A percentile compares a stretch with the other conserved stretches of the same genome.
Conservation (phyloP, 2,113 vertebrate genomes). For the Xiphias gladius region DNA sequence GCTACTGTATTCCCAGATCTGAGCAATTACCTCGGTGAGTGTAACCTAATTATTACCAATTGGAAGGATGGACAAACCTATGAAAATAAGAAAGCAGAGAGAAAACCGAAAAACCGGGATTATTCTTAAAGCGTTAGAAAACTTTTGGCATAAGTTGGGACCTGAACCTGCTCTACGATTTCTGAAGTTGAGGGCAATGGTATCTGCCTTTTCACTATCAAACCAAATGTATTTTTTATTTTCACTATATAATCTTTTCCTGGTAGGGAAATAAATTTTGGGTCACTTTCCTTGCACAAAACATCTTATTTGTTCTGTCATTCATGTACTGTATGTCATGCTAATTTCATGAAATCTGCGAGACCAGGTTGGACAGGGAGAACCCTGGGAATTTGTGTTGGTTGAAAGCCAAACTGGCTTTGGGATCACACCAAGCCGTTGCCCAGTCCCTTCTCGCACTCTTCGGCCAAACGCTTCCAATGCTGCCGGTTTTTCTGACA, state of each 20-base stretch:
- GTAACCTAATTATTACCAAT: neutral
- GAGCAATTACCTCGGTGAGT: neutral
- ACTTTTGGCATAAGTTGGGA: neutral
- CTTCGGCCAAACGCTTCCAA: slow-evolving; percentile 93
- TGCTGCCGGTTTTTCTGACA: slow-evolving; percentile 93
- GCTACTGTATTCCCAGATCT: neutral
- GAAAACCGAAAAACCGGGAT: neutral
- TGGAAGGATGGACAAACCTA: neutral
- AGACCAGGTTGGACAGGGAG: neutral
- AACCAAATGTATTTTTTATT: neutral
- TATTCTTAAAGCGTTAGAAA: neutral
- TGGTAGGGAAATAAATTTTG: neutral
- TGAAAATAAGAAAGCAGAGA: neutral
- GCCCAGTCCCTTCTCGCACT: slow-evolving; percentile 88
- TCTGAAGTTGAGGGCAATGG: neutral
- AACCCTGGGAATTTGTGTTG: slow-evolving; percentile 7
- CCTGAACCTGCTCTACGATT: neutral
- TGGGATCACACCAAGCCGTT: slow-evolving; percentile 85
- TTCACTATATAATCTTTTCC: neutral
- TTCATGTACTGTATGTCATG: neutral
- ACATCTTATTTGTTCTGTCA: neutral
- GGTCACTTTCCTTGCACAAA: neutral
- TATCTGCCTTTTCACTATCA: neutral
- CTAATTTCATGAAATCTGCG: slow-evolving; percentile 49
- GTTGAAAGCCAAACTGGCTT: slow-evolving; percentile 7